Evolutionary conservation across 1,140 invertebrate species (phyloP), one percentile per base, ranked within the genome.

Genomic region (Scaptomyza pallida): DNA sequence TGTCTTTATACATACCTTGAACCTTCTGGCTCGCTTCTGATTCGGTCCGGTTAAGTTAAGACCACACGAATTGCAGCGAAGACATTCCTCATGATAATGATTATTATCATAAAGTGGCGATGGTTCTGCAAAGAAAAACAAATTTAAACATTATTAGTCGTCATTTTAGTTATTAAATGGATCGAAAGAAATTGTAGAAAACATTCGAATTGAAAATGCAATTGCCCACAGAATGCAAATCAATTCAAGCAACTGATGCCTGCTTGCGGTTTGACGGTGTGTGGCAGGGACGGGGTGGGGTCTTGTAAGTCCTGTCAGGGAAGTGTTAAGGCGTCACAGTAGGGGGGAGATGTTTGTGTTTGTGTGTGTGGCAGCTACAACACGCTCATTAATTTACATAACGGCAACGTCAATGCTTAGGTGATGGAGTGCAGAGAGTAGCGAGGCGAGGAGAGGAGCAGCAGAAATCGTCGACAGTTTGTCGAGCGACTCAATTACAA

Each of bases 11-110:
- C 77, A 64, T 63, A 90, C 90, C 91, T 94, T 94, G 92, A 94
- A 94, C 70, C 93, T 92, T 67, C 93, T 92, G 45, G 93, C 93
- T 33, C 93, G 92, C 91, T 94, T 94, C 92, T 94, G 96, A 92
- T 97, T 98, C 65, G 96, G 95, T 75, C 97, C 97, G 65, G 97
- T 97, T 80, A 98, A 94, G 93, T 98, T 97, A 91, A 97, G 93
- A 78, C 96, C 96, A 92, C 97, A 98, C 80, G 96, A 97, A 93
- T 98, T 97, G 95, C 97, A 98, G 94, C 96, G 96, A 83, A 98
- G 94, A 93, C 97, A 98, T 95, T 98, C 97, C 93, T 98, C 97
- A 94, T 98, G 97, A 92, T 98, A 98, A 91, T 97, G 96, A 92
- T 97, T 97, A 94, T 97, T 97, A 93, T 97, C 96, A 92, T 97